These are phyloP conservation scores for Rhynchonycteris naso DNA, from an alignment of 2,797 vertebrate genomes.

Conservation along the genomic window DNA sequence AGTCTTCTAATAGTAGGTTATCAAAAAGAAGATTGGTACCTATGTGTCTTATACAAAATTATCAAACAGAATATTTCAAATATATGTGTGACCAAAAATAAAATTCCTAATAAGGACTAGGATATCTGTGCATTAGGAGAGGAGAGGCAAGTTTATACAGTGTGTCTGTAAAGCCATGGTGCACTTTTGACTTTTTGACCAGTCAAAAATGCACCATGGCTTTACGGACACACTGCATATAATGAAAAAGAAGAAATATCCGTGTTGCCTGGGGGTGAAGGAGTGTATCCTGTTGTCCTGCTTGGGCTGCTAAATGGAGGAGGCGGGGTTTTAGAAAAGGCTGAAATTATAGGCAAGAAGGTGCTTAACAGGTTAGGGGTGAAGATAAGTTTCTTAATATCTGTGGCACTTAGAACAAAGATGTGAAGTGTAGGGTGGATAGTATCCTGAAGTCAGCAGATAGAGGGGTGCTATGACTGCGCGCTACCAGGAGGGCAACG, in stretches of 20 bases:
- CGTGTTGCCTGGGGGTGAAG: background rate
- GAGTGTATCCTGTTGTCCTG: background rate
- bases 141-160: background rate
- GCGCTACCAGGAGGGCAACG: too few relatives aligned
- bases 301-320: background rate
- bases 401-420: background rate
- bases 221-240: too few relatives aligned
- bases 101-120: background rate
- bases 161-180: too few relatives aligned
- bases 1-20: background rate
- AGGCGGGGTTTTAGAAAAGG: background rate
- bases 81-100: background rate
- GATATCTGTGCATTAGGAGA: background rate
- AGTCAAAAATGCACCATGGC: too few relatives aligned
- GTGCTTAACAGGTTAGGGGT: background rate
- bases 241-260: background rate
- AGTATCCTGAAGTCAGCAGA: background rate
- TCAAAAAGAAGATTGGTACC: background rate
- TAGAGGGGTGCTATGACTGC: background rate
- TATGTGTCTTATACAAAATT: background rate
- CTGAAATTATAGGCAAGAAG: background rate
- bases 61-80: background rate
- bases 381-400: background rate
- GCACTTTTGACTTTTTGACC: too few relatives aligned
- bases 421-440: background rate